These are phyloP conservation scores for Odontomachus brunneus DNA, from an alignment of 1,140 invertebrate genomes.

Conservation along the genomic window DNA sequence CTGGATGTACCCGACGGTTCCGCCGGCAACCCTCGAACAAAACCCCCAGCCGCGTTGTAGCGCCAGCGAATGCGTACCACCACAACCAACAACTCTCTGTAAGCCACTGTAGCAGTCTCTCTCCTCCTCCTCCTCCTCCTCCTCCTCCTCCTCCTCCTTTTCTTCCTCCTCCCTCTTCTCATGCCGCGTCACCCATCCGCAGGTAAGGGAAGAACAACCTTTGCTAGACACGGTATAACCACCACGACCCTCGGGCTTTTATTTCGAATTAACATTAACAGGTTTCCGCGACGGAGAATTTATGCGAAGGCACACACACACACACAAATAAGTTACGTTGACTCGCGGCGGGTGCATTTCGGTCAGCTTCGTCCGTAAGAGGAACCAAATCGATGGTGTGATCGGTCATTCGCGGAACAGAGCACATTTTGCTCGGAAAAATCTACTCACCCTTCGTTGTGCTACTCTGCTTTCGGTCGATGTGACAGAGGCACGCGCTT, in stretches of 20 bases:
- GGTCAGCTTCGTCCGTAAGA: too few relatives aligned
- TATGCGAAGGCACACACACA: constrained; percentile 50
- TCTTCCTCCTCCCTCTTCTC: neutral
- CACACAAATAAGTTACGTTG: constrained; percentile 56
- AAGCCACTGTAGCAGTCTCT: constrained; percentile 40
- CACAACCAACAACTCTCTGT: constrained; percentile 65
- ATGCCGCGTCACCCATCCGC: neutral
- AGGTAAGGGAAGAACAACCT: constrained; percentile 35
- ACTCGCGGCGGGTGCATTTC: neutral
- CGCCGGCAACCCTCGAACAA: constrained; percentile 66
- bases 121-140: neutral
- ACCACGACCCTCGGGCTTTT: constrained; percentile 66
- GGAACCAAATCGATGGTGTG: too few relatives aligned
- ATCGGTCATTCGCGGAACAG: too few relatives aligned
- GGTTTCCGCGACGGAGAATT: constrained; percentile 70
- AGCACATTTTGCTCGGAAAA: too few relatives aligned
- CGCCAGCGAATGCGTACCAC: constrained; percentile 63
- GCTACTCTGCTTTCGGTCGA: neutral
- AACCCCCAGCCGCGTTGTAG: constrained; percentile 64
- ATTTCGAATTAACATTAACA: constrained; percentile 77
- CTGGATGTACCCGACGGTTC: constrained; percentile 65
- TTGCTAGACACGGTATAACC: constrained; percentile 48
- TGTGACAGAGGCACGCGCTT: neutral
- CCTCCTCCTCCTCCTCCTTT: neutral
- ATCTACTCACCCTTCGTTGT: too few relatives aligned